phyloP scores from a whole-genome alignment of 2,113 vertebrate species.

The Brachyistius frenatus region DNA sequence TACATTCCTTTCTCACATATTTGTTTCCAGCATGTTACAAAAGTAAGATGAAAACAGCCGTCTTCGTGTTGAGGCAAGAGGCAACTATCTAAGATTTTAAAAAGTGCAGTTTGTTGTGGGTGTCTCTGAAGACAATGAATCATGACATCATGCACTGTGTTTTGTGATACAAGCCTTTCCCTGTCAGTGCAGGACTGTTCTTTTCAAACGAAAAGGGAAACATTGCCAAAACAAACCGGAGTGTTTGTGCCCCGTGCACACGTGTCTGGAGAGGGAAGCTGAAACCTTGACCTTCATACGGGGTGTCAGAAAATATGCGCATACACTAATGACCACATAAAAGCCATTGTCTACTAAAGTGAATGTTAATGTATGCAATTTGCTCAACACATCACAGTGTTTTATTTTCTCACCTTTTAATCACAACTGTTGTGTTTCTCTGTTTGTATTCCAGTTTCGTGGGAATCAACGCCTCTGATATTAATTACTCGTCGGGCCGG shows the following conservation, averaged over 20 bases:
- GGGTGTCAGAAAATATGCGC: slow-evolving; percentile 34
- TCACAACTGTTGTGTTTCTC: slow-evolving; percentile 11
- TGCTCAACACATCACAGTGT: neutral
- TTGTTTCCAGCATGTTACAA: slow-evolving; percentile 72
- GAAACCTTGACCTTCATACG: slow-evolving; percentile 64
- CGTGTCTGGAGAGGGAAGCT: slow-evolving; percentile 51
- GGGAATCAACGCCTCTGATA: slow-evolving; percentile 94
- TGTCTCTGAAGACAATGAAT: slow-evolving; percentile 76
- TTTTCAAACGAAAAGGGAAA: slow-evolving; percentile 57
- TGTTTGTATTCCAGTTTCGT: slow-evolving; percentile 87
- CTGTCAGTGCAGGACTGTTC: slow-evolving; percentile 67
- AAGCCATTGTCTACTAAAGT: neutral
- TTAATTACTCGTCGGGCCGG: slow-evolving; percentile 93
- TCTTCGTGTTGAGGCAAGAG: slow-evolving; percentile 65
- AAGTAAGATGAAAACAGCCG: slow-evolving; percentile 75
- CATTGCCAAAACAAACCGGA: slow-evolving; percentile 70
- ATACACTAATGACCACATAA: slow-evolving; percentile 33
- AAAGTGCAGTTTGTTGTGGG: slow-evolving; percentile 76
- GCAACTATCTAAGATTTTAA: slow-evolving; percentile 65
- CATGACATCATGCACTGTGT: slow-evolving; percentile 76
- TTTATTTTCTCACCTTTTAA: slow-evolving; percentile 26
- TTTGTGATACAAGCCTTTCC: slow-evolving; percentile 76
- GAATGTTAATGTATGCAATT: neutral
- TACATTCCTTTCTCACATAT: slow-evolving; percentile 73
- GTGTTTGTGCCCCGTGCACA: slow-evolving; percentile 45